Evolutionary conservation across 2,888 invertebrate species (phyloP).

Genomic region (Patella pellucida): DNA sequence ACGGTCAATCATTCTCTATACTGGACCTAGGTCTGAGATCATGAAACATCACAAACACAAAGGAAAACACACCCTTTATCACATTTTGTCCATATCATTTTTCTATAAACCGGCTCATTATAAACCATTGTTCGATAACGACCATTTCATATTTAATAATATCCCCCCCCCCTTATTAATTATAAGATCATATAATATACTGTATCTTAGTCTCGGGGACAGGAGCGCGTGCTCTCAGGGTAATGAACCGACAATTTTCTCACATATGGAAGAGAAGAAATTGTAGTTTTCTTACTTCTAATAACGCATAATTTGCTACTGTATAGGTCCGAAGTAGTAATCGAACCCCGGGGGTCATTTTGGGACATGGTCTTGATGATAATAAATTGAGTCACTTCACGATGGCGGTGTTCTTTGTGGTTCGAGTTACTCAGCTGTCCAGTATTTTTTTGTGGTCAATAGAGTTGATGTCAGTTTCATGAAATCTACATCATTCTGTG

Average conservation of each 20-base stretch:
- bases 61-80: too few relatives aligned
- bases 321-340: not conserved
- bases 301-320: slow-evolving; percentile 2
- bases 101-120: not conserved
- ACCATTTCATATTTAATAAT: slow-evolving; percentile 8
- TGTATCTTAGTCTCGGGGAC: not conserved
- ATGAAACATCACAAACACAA: too few relatives aligned
- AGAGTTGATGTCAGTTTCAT: too few relatives aligned
- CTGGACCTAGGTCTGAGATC: too few relatives aligned
- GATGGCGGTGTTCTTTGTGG: slow-evolving; percentile 11
- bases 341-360: not conserved
- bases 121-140: not conserved
- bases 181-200: not conserved
- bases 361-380: not conserved
- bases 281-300: not conserved
- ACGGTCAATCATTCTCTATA: too few relatives aligned
- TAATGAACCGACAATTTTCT: slow-evolving; percentile 6
- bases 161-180: not conserved
- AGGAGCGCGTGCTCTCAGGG: not conserved
- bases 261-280: slow-evolving; percentile 9
- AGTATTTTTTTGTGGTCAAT: not conserved
- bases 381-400: not conserved
- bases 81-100: not conserved
- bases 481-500: too few relatives aligned
- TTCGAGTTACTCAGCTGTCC: slow-evolving; percentile 1